Conservation (phyloP, 2,888 invertebrate species). For the Meliscaeva auricollis region DNA sequence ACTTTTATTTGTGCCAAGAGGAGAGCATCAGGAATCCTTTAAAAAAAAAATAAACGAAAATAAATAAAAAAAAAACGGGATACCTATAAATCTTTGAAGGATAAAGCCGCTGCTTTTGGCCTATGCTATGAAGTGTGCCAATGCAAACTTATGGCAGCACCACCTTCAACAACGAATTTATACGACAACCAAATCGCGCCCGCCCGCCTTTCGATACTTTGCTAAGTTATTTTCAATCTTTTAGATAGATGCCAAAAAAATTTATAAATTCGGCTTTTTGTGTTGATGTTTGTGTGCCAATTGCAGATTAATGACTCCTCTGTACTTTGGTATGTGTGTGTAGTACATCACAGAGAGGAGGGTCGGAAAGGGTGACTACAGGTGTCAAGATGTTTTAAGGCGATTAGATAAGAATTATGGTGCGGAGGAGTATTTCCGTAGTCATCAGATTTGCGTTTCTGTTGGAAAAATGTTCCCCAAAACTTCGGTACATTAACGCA, state of each 20-base stretch:
- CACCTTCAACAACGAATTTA: background rate
- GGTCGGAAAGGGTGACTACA: conserved; percentile 77
- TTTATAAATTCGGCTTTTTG: conserved; percentile 21
- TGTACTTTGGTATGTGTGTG: background rate
- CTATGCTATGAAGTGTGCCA: conserved; percentile 48
- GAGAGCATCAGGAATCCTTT: background rate
- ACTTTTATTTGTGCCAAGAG: conserved; percentile 73
- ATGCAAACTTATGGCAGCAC: conserved; percentile 34
- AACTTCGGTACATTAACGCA: conserved; percentile 79
- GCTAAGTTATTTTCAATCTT: conserved; percentile 69
- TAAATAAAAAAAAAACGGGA: conserved; percentile 48
- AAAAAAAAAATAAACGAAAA: conserved; percentile 31
- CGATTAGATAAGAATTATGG: conserved; percentile 83
- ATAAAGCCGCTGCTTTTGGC: conserved; percentile 60
- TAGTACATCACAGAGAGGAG: background rate
- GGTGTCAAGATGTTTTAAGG: conserved; percentile 83
- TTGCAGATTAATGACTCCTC: conserved; percentile 83
- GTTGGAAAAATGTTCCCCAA: conserved; percentile 7
- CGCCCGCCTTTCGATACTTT: conserved; percentile 23
- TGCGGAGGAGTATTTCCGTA: conserved; percentile 29
- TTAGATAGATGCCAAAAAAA: conserved; percentile 61
- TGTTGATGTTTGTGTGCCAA: conserved; percentile 80
- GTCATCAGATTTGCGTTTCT: conserved; percentile 51
- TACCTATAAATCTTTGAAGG: conserved; percentile 69
- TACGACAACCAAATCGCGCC: background rate